Evolutionary conservation across 2,888 invertebrate genomes (phyloP).

Genomic region (Watsonalla binaria): DNA sequence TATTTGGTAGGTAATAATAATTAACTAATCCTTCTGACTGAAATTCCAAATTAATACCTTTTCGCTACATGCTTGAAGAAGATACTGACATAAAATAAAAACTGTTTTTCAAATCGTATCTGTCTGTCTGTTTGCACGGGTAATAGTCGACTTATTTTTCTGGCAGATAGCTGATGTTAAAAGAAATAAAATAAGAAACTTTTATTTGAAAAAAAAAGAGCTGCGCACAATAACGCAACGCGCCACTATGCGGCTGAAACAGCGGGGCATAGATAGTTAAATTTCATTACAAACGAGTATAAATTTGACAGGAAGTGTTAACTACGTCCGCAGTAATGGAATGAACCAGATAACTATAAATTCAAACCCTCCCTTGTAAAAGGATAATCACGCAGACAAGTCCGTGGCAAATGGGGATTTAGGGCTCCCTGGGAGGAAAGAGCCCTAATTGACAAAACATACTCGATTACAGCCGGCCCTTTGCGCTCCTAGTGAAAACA

Average conservation of each 20-base stretch:
- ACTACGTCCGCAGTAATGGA: slow-evolving; percentile 55
- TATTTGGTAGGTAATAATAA: too few relatives aligned
- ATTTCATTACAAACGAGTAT: too few relatives aligned
- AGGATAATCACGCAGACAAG: slow-evolving; percentile 67
- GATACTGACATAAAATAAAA: too few relatives aligned
- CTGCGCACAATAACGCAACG: too few relatives aligned
- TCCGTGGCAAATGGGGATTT: slow-evolving; percentile 63
- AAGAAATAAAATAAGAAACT: slow-evolving; percentile 8
- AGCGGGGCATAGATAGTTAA: too few relatives aligned
- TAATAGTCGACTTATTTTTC: slow-evolving; percentile 18
- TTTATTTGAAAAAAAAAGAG: too few relatives aligned
- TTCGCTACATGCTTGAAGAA: slow-evolving; percentile 4
- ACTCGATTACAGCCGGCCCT: slow-evolving; percentile 42
- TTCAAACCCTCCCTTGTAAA: slow-evolving; percentile 59
- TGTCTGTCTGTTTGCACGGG: too few relatives aligned
- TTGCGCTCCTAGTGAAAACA: slow-evolving; percentile 26
- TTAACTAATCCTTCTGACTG: too few relatives aligned
- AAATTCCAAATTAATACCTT: too few relatives aligned
- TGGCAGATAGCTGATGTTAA: not conserved
- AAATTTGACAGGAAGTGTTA: slow-evolving; percentile 27
- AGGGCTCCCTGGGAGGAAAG: slow-evolving; percentile 50
- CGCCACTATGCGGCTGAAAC: too few relatives aligned
- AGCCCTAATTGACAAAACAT: slow-evolving; percentile 68
- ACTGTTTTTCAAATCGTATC: too few relatives aligned
- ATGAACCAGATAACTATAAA: slow-evolving; percentile 67